These are phyloP conservation scores for Euthynnus affinis DNA, from an alignment of 2,797 vertebrate species.

Conservation along the genomic window DNA sequence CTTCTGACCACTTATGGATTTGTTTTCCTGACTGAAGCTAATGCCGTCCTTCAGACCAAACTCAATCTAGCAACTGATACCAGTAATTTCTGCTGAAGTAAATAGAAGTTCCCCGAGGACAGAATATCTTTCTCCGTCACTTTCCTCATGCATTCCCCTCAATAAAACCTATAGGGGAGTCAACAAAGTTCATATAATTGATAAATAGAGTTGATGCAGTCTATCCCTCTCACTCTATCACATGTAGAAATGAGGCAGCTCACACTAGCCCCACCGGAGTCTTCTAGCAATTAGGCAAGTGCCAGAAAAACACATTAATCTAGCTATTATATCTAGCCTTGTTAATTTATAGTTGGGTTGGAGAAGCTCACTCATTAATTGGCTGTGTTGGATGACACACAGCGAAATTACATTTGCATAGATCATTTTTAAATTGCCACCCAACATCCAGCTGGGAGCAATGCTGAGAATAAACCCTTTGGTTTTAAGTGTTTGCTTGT, in stretches of 20 bases:
- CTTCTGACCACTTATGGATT: constrained; percentile 70
- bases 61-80: constrained; percentile 56
- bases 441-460: constrained; percentile 78
- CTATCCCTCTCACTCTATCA: constrained; percentile 71
- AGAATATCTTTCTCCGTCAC: constrained; percentile 41
- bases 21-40: constrained; percentile 63
- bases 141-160: constrained; percentile 39
- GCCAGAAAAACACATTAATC: constrained; percentile 88
- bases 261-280: constrained; percentile 79
- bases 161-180: constrained; percentile 49
- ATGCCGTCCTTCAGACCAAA: constrained; percentile 58
- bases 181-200: constrained; percentile 72
- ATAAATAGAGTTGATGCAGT: constrained; percentile 66
- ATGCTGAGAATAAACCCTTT: constrained; percentile 71
- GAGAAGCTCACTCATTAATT: constrained; percentile 87
- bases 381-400: constrained; percentile 84
- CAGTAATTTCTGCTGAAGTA: constrained; percentile 50
- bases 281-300: constrained; percentile 85
- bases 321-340: constrained; percentile 85
- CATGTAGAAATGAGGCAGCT: constrained; percentile 73
- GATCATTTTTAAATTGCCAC: constrained; percentile 86
- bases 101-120: constrained; percentile 53
- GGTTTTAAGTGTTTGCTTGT: constrained; percentile 76
- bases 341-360: constrained; percentile 86
- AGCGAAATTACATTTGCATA: constrained; percentile 87